A percentile compares a stretch with the other conserved stretches of the same genome.
Conservation (phyloP, 2,888 invertebrate genomes). For the Acrobeloides nanus region DNA sequence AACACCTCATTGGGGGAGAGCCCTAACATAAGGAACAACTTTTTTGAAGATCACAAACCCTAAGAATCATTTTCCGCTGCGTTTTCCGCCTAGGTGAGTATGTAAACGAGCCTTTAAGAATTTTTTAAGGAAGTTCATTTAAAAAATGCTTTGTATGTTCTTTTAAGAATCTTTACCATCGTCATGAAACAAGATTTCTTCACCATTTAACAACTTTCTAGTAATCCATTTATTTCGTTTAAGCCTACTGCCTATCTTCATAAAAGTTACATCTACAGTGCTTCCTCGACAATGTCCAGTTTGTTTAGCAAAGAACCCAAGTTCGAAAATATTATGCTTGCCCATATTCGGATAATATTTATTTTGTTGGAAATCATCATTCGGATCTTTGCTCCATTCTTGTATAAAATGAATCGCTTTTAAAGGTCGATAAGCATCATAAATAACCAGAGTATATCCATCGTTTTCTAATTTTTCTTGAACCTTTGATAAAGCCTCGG, state of each 20-base stretch:
- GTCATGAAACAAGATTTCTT: neutral
- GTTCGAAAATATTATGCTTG: neutral
- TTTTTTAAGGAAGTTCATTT: too few species aligned
- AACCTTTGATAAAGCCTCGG: neutral
- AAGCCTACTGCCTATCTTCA: neutral
- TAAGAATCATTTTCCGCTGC: too few species aligned
- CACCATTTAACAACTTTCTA: neutral
- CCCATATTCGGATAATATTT: slow-evolving; percentile 1
- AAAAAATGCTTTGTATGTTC: too few species aligned
- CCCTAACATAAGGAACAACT: too few species aligned
- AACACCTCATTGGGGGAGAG: too few species aligned
- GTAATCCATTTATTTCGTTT: neutral
- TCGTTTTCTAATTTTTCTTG: neutral
- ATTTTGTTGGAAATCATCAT: neutral
- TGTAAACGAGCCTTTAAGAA: too few species aligned
- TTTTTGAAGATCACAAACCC: too few species aligned
- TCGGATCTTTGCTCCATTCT: neutral
- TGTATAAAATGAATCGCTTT: neutral
- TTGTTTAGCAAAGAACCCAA: neutral
- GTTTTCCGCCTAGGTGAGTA: too few species aligned
- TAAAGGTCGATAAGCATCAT: slow-evolving; percentile 3
- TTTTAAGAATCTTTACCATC: too few species aligned
- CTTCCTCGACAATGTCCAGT: slow-evolving; percentile 2
- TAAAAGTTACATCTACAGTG: slow-evolving; percentile 1
- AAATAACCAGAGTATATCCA: neutral